A percentile compares a stretch with the other conserved stretches of the same genome.
Conservation (phyloP, 2,797 vertebrate species). For the Sphenopsis melanotis region DNA sequence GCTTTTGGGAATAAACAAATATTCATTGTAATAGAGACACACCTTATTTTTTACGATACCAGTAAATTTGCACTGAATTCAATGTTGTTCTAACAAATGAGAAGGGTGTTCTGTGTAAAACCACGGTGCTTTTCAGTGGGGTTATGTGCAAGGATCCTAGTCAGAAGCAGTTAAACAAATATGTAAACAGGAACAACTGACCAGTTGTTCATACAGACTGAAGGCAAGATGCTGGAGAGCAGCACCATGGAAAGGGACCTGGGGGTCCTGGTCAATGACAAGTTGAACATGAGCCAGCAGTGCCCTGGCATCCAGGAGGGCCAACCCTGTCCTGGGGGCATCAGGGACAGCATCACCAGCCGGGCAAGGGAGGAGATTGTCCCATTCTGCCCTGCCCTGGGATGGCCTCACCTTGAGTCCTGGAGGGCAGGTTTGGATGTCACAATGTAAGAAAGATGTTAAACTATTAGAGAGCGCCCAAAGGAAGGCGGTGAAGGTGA, state of each 20-base stretch:
- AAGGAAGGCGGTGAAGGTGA: neutral
- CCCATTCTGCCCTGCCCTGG: accelerated
- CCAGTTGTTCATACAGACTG: neutral
- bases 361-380: accelerated
- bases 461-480: neutral
- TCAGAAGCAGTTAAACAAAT: neutral
- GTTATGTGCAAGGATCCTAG: neutral
- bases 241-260: neutral
- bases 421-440: neutral
- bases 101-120: neutral
- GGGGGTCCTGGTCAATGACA: accelerated
- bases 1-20: neutral
- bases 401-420: accelerated
- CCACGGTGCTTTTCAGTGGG: neutral
- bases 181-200: neutral
- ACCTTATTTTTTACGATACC: neutral
- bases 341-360: accelerated
- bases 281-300: accelerated
- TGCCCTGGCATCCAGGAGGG: neutral
- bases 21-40: neutral
- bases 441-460: neutral
- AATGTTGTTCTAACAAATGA: neutral
- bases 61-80: neutral
- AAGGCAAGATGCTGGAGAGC: neutral
- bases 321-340: accelerated